Percentiles rank a stretch among this genome's conserved stretches.
These are phyloP conservation scores for Fulmarus glacialis DNA, from an alignment of 2,113 vertebrate species.

Conservation along the genomic window DNA sequence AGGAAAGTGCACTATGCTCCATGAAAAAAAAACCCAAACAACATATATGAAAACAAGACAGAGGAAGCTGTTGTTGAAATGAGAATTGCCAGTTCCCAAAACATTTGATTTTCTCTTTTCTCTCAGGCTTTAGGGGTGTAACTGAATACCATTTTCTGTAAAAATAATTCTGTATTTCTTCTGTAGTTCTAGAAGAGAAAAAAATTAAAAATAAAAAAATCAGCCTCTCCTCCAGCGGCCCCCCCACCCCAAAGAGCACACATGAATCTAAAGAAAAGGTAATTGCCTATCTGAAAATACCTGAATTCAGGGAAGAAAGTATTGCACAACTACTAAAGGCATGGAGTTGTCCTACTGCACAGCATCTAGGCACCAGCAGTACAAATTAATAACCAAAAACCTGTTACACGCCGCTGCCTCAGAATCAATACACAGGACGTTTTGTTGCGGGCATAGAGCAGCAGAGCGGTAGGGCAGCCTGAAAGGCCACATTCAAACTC, in stretches of 20 bases:
- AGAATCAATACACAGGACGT: background rate
- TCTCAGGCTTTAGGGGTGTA: background rate
- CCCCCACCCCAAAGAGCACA: background rate
- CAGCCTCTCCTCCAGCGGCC: background rate
- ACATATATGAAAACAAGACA: constrained; percentile 1
- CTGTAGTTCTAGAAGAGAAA: background rate
- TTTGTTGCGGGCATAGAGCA: background rate
- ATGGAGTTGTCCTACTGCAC: background rate
- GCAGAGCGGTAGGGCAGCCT: background rate
- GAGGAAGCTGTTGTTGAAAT: constrained; percentile 21
- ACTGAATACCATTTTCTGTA: background rate
- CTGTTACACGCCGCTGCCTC: background rate
- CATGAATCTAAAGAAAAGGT: background rate
- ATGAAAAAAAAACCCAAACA: background rate
- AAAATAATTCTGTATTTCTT: background rate
- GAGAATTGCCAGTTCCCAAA: background rate
- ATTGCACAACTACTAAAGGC: background rate
- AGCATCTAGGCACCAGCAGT: background rate
- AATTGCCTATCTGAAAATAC: background rate
- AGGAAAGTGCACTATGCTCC: background rate
- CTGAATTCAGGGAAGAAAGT: background rate
- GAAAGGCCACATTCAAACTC: background rate
- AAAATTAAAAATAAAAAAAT: background rate
- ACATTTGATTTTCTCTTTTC: background rate
- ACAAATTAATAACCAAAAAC: background rate